Base-by-base conservation (phyloP, 2,888 invertebrate species). In the Belgica antarctica region DNA sequence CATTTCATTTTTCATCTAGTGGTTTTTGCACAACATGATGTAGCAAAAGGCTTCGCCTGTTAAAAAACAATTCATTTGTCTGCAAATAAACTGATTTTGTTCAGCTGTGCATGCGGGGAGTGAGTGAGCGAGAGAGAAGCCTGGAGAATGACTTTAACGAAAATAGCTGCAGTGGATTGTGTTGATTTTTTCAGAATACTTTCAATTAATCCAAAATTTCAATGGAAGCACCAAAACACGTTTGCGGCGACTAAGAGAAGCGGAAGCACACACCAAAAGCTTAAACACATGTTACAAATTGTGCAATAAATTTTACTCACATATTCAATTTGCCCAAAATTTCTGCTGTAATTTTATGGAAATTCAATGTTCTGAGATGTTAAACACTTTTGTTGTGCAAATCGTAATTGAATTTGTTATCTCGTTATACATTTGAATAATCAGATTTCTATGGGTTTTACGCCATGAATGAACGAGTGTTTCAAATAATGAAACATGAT, bases 351-450 rank as follows among this genome's bases (percentile, higher is more conserved):
- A 52, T 52, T 52, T 52, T 52, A 52, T 52, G 52, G 52, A 52
- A 52, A 52, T 52, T 52, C 59, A 59, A 59, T 59, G 59, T 59
- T 59, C 59, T 59, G 59, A 59, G 59, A 59, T 59, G 27, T 59
- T 59, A 59, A 59, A 59, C 59, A 59, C 59, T 59, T 59, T 59
- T 59, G 59, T 59, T 59, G 27, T 59, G 59, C 27, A 59, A 59
- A 59, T 25, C 27, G 59, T 59, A 59, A 59, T 59, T 59, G 59
- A 59, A 59, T 59, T 59, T 19, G 59, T 59, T 59, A 59, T 59
- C 59, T 59, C 27, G 59, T 59, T 59, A 59, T 27, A 27, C 59
- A 59, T 59, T 59, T 59, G 27, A 59, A 59, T 59, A 59, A 59
- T 59, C 59, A 59, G 27, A 59, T 59, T 59, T 27, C 25, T 59